Conservation (phyloP, 2,888 invertebrate genomes). For the Phrixothrix hirtus region DNA sequence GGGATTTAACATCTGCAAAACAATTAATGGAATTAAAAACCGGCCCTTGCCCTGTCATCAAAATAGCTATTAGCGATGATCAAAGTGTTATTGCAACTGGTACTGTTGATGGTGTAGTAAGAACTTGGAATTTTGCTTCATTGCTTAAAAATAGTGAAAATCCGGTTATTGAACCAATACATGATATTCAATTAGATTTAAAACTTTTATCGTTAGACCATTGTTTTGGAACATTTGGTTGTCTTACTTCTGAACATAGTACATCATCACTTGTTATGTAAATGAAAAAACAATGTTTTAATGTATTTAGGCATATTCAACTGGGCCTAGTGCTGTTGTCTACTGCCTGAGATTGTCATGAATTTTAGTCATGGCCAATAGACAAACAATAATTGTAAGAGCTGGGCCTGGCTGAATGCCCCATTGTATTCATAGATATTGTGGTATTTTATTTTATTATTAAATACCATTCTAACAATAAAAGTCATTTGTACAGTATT, state of each 20-base stretch:
- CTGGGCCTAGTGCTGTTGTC: no score
- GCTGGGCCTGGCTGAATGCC: no score
- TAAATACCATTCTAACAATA: no score
- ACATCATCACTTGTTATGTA: no score
- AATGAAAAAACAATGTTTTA: no score
- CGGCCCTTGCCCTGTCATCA: conserved; percentile 65
- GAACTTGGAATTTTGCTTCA: conserved; percentile 63
- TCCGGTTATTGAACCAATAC: conserved; percentile 37
- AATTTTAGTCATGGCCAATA: no score
- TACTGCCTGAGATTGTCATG: no score
- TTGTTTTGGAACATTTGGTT: conserved; percentile 46
- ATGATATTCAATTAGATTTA: conserved; percentile 33
- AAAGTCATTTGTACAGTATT: no score
- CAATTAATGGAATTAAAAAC: conserved; percentile 67
- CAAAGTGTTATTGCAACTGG: conserved; percentile 68
- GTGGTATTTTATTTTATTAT: no score
- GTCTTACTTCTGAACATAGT: conserved; percentile 19
- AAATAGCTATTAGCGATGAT: conserved; percentile 65
- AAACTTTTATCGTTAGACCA: conserved; percentile 44
- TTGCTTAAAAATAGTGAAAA: conserved; percentile 31
- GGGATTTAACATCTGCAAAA: conserved; percentile 71
- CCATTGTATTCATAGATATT: no score
- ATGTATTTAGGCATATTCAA: no score
- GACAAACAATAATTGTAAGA: no score
- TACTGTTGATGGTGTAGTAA: conserved; percentile 67